phyloP scores from a whole-genome alignment of 1,140 invertebrate genomes.

The Antheraea mylitta region DNA sequence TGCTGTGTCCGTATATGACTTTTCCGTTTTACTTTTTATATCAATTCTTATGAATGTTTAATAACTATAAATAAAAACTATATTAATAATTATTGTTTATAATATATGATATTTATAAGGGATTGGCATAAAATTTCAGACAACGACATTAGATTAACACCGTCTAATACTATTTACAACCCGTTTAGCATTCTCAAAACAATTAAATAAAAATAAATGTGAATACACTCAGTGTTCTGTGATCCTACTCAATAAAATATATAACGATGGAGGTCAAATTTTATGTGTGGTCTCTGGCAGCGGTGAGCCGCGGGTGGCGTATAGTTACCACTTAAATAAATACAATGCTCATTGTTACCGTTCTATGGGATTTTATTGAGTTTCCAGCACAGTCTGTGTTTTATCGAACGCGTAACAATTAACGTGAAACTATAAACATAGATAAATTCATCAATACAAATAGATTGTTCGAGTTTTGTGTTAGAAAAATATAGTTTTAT shows the following conservation, averaged over 20 bases:
- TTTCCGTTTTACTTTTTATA: too few relatives aligned
- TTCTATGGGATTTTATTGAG: conserved; percentile 31
- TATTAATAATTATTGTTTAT: too few relatives aligned
- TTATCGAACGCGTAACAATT: conserved; percentile 36
- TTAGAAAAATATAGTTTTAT: conserved; percentile 17
- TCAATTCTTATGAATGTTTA: too few relatives aligned
- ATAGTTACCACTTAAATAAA: conserved; percentile 52
- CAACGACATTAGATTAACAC: background rate
- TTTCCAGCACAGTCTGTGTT: conserved; percentile 32
- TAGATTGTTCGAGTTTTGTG: conserved; percentile 22
- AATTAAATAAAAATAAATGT: conserved; percentile 42
- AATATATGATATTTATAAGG: background rate
- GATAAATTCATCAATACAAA: conserved; percentile 36
- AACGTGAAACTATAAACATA: conserved; percentile 30
- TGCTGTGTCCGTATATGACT: too few relatives aligned
- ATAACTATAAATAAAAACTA: too few relatives aligned
- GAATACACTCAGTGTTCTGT: conserved; percentile 21
- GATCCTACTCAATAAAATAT: conserved; percentile 3
- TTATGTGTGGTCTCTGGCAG: conserved; percentile 56
- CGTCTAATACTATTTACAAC: background rate
- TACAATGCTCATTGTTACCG: conserved; percentile 26
- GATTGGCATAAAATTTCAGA: background rate
- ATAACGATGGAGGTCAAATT: conserved; percentile 38
- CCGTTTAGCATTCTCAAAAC: conserved; percentile 16
- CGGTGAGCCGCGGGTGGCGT: conserved; percentile 35